phyloP scores from a whole-genome alignment of 2,888 invertebrate species.

The Cephus runcator region DNA sequence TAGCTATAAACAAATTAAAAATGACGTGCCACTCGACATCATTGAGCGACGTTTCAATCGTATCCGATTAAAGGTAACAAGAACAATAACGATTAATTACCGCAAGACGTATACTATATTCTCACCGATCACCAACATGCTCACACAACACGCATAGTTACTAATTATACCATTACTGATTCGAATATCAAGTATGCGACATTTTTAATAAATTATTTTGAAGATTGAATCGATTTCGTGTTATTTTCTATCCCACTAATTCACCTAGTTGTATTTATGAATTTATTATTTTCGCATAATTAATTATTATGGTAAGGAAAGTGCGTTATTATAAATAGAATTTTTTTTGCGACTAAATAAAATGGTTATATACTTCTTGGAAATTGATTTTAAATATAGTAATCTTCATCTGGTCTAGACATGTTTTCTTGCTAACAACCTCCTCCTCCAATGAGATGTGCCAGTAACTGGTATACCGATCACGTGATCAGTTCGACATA shows the following conservation, averaged over 20 bases:
- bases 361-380: not conserved
- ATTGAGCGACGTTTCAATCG: not conserved
- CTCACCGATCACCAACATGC: slow-evolving; percentile 47
- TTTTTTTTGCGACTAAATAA: not conserved
- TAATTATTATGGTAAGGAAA: not conserved
- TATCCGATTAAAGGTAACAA: slow-evolving; percentile 7
- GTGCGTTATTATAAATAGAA: not conserved
- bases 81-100: slow-evolving; percentile 25
- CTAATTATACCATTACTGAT: slow-evolving; percentile 56
- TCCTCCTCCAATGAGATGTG: not conserved
- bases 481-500: no score
- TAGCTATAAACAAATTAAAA: not conserved
- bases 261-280: not conserved
- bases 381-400: not conserved
- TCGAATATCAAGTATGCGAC: slow-evolving; percentile 58
- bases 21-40: not conserved
- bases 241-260: slow-evolving; percentile 17
- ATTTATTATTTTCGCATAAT: not conserved
- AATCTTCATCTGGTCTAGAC: not conserved
- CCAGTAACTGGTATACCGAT: no score
- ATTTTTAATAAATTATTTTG: slow-evolving; percentile 64
- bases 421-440: not conserved
- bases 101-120: not conserved
- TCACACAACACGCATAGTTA: slow-evolving; percentile 59
- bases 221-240: slow-evolving; percentile 44